phyloP scores from a whole-genome alignment of 2,797 vertebrate species.

The Allobates femoralis region DNA sequence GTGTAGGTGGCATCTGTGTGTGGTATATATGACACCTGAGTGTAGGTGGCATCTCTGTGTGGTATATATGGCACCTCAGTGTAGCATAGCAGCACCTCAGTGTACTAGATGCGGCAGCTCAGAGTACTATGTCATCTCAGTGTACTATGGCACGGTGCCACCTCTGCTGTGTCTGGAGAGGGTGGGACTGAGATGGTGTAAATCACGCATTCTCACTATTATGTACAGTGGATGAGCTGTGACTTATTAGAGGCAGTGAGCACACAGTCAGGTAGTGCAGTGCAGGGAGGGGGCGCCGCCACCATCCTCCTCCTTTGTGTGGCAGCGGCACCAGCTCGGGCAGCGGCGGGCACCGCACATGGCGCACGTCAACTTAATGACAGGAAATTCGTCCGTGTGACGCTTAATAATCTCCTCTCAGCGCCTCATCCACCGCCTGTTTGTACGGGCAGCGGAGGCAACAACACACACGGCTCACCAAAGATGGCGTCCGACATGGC shows the following conservation, averaged over 20 bases:
- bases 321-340: not conserved
- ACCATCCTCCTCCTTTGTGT: slow-evolving; percentile 20
- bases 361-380: slow-evolving; percentile 33
- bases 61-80: too few species aligned
- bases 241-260: slow-evolving; percentile 7
- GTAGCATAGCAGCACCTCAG: too few species aligned
- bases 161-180: slow-evolving; percentile 21
- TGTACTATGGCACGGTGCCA: not conserved
- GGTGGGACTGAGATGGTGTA: slow-evolving; percentile 5
- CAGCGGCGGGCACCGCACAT: slow-evolving; percentile 2
- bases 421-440: slow-evolving; percentile 22
- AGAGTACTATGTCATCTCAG: too few species aligned
- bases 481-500: slow-evolving; percentile 66
- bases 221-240: slow-evolving; percentile 12
- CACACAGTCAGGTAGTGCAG: not conserved
- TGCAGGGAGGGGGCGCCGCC: not conserved
- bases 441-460: slow-evolving; percentile 42
- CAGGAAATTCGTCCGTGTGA: slow-evolving; percentile 59
- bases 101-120: too few species aligned
- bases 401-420: slow-evolving; percentile 25
- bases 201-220: slow-evolving; percentile 22
- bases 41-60: too few species aligned
- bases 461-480: slow-evolving; percentile 55
- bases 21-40: too few species aligned
- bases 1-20: too few species aligned